Evolutionary conservation across 1,140 invertebrate genomes (phyloP).

Genomic region (Palaemon carinicauda): DNA sequence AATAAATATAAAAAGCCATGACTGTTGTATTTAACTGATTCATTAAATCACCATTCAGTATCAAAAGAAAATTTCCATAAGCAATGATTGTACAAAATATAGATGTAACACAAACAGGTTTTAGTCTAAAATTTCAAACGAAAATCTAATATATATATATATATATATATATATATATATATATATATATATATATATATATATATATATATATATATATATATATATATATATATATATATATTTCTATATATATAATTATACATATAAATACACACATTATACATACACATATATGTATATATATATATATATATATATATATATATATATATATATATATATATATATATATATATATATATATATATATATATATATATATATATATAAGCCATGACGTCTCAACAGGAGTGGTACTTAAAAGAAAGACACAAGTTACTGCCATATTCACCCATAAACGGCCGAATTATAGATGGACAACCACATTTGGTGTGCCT

Average conservation of each 20-base stretch:
- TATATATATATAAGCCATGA: conserved; percentile 7
- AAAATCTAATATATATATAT: conserved; percentile 29
- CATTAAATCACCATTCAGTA: too few species aligned
- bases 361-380: conserved; percentile 19
- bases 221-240: conserved; percentile 30
- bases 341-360: conserved; percentile 18
- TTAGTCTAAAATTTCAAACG: too few species aligned
- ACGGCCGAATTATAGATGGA: too few species aligned
- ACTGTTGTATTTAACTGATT: too few species aligned
- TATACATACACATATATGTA: conserved; percentile 4
- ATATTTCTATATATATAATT: not conserved
- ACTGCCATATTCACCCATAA: too few species aligned
- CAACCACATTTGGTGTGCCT: too few species aligned
- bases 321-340: not conserved
- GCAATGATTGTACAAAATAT: not conserved
- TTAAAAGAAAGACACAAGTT: too few species aligned
- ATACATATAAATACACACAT: conserved; percentile 4
- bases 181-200: conserved; percentile 31
- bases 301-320: conserved; percentile 24
- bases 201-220: conserved; percentile 31
- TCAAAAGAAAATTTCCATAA: not conserved
- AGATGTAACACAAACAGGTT: too few species aligned
- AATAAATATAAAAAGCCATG: not conserved
- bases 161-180: conserved; percentile 33
- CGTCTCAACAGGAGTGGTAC: too few species aligned